phyloP scores from a whole-genome alignment of 2,888 invertebrate species.

The Gastracanthus pulcherrimus region DNA sequence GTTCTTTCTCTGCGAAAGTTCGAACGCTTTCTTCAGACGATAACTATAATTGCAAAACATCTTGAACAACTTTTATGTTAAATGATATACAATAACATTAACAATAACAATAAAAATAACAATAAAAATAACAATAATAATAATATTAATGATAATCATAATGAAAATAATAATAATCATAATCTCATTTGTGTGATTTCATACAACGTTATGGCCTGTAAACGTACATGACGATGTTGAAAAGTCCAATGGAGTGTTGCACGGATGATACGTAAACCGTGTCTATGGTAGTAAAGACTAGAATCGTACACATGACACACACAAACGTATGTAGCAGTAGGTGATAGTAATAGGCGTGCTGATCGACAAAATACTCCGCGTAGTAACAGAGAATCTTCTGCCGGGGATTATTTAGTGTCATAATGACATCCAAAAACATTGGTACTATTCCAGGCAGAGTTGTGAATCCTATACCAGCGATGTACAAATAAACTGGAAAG shows the following conservation, averaged over 20 bases:
- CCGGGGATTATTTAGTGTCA: not conserved
- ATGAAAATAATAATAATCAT: too few relatives aligned
- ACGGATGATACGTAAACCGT: not conserved
- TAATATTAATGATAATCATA: too few relatives aligned
- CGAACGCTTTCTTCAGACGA: not conserved
- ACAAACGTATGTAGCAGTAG: not conserved
- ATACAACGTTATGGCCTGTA: not conserved
- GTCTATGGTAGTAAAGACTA: not conserved
- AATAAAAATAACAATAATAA: too few relatives aligned
- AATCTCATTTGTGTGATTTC: too few relatives aligned
- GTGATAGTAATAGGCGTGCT: not conserved
- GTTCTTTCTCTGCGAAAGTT: not conserved
- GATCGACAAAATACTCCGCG: constrained; percentile 2
- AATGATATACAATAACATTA: too few relatives aligned
- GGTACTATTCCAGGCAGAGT: not conserved
- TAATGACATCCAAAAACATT: not conserved
- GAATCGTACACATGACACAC: not conserved
- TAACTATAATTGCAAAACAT: not conserved
- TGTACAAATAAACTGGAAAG: not conserved
- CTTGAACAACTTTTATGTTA: too few relatives aligned
- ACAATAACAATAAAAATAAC: too few relatives aligned
- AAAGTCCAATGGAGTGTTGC: not conserved
- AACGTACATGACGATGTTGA: not conserved
- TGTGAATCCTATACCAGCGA: not conserved
- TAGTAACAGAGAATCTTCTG: not conserved